These are phyloP conservation scores for Callaeas wilsoni DNA, from an alignment of 2,113 vertebrate genomes.

Conservation along the genomic window DNA sequence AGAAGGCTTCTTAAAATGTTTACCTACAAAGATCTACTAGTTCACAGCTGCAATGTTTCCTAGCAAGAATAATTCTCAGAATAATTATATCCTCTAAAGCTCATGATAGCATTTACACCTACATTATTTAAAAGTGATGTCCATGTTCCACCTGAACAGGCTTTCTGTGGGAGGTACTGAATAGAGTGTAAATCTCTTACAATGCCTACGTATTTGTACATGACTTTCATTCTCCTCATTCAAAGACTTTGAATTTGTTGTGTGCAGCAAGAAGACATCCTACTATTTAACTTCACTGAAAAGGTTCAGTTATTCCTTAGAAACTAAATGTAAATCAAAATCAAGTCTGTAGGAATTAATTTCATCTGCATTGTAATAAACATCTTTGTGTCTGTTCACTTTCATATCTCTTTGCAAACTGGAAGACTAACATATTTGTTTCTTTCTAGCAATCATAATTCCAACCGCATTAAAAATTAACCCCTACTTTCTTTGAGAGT, in stretches of 20 bases:
- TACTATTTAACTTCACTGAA: not conserved
- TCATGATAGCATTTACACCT: not conserved
- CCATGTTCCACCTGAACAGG: not conserved
- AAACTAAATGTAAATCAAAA: not conserved
- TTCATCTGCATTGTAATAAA: not conserved
- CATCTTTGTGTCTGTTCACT: not conserved
- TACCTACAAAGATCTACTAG: not conserved
- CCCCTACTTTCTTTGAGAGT: not conserved
- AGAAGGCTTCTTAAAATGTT: constrained; percentile 2
- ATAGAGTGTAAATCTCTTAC: not conserved
- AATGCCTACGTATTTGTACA: not conserved
- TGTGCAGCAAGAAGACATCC: not conserved
- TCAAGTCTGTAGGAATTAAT: not conserved
- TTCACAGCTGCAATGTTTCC: not conserved
- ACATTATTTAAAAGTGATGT: not conserved
- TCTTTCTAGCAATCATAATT: not conserved
- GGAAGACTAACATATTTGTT: not conserved
- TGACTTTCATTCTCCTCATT: not conserved
- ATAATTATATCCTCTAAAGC: not conserved
- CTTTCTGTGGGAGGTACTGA: not conserved
- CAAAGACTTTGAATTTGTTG: not conserved
- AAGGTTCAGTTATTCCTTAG: not conserved
- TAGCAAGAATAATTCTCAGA: not conserved
- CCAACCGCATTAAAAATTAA: not conserved
- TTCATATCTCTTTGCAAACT: not conserved